Evolutionary conservation across 2,888 invertebrate species (phyloP).

Genomic region (Phorcus lineatus): DNA sequence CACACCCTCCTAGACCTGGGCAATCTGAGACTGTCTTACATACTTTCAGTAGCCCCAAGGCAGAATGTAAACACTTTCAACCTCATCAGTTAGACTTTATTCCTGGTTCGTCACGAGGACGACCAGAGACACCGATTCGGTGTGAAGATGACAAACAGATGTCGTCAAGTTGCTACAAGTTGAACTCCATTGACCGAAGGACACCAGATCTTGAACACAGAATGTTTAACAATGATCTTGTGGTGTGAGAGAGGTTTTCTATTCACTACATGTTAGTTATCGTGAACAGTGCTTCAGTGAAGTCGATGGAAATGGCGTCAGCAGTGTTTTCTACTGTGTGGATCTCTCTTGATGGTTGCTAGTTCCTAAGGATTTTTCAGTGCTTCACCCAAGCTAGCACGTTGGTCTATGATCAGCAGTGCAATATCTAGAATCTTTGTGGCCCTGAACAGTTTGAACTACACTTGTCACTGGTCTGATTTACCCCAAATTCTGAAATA

Average conservation of each 20-base stretch:
- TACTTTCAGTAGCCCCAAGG: not conserved
- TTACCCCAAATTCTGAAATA: no score
- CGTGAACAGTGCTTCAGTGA: no score
- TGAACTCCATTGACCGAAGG: not conserved
- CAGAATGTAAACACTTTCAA: conserved; percentile 7
- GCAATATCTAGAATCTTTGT: no score
- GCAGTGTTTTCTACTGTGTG: no score
- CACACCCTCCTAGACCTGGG: not conserved
- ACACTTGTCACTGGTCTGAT: no score
- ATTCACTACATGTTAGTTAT: no score
- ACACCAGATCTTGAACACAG: not conserved
- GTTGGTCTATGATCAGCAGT: no score
- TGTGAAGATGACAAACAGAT: not conserved
- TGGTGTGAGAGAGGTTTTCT: not conserved
- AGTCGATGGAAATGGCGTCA: no score
- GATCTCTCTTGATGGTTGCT: no score
- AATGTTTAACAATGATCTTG: not conserved
- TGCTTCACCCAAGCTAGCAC: no score
- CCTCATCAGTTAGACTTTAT: conserved; percentile 5
- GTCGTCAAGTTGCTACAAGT: not conserved
- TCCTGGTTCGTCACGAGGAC: not conserved
- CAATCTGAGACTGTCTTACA: not conserved
- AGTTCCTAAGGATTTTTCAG: no score
- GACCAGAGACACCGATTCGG: not conserved
- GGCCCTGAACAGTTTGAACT: no score